Percentiles rank a stretch among this genome's conserved stretches.
Evolutionary conservation across 2,888 invertebrate species (phyloP).

Genomic region (Tridacna crocea): DNA sequence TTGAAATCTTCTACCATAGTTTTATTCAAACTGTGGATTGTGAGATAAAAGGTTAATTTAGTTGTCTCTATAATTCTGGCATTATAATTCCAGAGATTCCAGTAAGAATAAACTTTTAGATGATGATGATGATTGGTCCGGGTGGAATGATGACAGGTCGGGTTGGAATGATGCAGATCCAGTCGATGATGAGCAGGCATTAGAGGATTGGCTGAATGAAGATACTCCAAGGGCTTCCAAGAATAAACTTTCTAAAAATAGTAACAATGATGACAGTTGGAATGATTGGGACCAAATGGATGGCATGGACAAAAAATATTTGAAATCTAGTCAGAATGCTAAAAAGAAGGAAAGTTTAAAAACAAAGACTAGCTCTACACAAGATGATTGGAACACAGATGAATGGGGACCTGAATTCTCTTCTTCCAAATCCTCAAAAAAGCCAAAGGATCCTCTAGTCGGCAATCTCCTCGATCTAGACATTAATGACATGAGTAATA

Average conservation of each 20-base stretch:
- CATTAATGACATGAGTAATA: slow-evolving; percentile 59
- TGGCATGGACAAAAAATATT: slow-evolving; percentile 61
- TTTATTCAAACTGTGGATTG: no score
- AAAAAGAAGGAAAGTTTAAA: slow-evolving; percentile 66
- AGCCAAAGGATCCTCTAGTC: slow-evolving; percentile 76
- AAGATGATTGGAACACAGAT: slow-evolving; percentile 73
- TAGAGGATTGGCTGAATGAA: slow-evolving; percentile 80
- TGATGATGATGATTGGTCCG: slow-evolving; percentile 76
- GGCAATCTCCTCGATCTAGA: slow-evolving; percentile 80
- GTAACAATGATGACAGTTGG: slow-evolving; percentile 66
- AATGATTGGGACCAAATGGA: slow-evolving; percentile 70
- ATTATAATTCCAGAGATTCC: slow-evolving; percentile 66
- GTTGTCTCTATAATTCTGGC: neutral
- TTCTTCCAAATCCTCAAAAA: slow-evolving; percentile 64
- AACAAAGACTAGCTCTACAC: slow-evolving; percentile 43
- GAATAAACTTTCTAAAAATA: slow-evolving; percentile 61
- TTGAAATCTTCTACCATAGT: no score
- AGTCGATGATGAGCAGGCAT: slow-evolving; percentile 71
- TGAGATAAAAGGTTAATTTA: neutral
- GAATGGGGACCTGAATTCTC: slow-evolving; percentile 72
- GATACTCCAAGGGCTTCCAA: slow-evolving; percentile 66
- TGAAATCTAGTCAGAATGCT: slow-evolving; percentile 65
- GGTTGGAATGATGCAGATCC: slow-evolving; percentile 63
- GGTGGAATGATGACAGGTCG: slow-evolving; percentile 67
- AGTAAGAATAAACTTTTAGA: slow-evolving; percentile 71